Percentiles rank a stretch among this genome's conserved stretches.
phyloP scores from a whole-genome alignment of 2,797 vertebrate genomes.

The Danio choprae region DNA sequence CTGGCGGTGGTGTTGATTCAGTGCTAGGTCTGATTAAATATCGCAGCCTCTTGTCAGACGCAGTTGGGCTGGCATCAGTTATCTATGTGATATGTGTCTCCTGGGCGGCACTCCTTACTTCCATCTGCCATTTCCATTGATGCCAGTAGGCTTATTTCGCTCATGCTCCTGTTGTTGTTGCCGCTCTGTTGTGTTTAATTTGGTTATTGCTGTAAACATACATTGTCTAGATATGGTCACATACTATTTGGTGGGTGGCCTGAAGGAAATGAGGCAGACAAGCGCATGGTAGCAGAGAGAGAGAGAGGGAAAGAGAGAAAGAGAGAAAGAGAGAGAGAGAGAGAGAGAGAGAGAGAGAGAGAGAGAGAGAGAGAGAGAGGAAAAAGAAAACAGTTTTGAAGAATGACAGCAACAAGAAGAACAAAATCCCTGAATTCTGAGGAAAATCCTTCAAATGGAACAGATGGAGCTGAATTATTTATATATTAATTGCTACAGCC shows the following conservation, averaged over 20 bases:
- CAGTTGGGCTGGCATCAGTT: conserved; percentile 80
- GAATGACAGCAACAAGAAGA: not conserved
- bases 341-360: no score
- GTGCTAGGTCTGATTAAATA: conserved; percentile 82
- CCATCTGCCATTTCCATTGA: conserved; percentile 76
- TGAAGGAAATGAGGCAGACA: not conserved
- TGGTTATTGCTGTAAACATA: conserved; percentile 58
- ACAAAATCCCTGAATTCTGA: not conserved
- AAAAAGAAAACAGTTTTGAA: not conserved
- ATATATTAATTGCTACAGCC: not conserved
- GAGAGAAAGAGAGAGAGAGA: not conserved
- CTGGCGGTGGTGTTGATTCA: conserved; percentile 78
- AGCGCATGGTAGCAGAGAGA: not conserved
- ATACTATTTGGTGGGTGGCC: conserved; percentile 19
- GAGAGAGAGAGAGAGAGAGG: not conserved
- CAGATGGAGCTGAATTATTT: conserved; percentile 8
- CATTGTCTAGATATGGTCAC: conserved; percentile 51
- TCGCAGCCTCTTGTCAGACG: conserved; percentile 81
- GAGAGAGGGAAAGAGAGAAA: not conserved
- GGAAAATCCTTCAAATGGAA: conserved; percentile 16
- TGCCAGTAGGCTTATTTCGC: conserved; percentile 74
- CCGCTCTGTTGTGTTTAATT: conserved; percentile 59
- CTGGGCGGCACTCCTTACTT: conserved; percentile 72
- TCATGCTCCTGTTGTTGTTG: conserved; percentile 61
- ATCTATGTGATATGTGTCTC: conserved; percentile 78